Base-by-base conservation (phyloP, 2,113 vertebrate species). In the Ammodytes dubius region DNA sequence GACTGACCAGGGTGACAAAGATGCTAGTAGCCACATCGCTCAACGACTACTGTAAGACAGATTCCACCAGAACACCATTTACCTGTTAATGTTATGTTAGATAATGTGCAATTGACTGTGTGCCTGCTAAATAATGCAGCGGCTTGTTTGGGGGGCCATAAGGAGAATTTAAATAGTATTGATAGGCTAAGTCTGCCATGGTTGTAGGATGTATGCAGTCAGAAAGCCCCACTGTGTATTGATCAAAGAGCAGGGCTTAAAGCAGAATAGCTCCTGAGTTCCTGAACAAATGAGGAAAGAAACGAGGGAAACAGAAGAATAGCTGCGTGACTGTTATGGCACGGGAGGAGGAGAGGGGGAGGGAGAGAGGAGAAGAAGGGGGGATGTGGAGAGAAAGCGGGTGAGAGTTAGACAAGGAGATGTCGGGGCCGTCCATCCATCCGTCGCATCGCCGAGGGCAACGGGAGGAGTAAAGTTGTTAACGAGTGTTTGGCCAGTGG, bases 121-220 rank as follows among this genome's bases (percentile, higher is more conserved):
- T 90, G 84, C 92, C 90, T 90, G 94, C 95, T 99, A 96, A 99
- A 98, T 98, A 96, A 98, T 98, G 96, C 96, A 97, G 94, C 88
- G 78, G 92, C 94, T 94, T 95, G 95, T 96, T 94, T 87, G 95
- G 95, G 27, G 27, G 93, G 93, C 94, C 94, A 95, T 95, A 91
- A 97, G 95, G 96, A 96, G 96, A 98, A 98, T 97, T 98, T 97
- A 98, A 97, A 97, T 96, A 96, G 91, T 97, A 97, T 97, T 96
- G 97, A 97, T 96, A 93, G 94, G 94, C 94, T 95, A 95, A 97
- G 97, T n/a, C 96, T 96, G 95, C 89, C 89, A 93, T 87, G 78
- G 92, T 27, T 92, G 93, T 87, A 93, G 96, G 95, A 96, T 92
- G 95, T 95, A 96, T 97, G 95, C 95, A 95, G 95, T 95, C 95